Conservation (phyloP, 2,888 invertebrate species). For the Cinara cedri region DNA sequence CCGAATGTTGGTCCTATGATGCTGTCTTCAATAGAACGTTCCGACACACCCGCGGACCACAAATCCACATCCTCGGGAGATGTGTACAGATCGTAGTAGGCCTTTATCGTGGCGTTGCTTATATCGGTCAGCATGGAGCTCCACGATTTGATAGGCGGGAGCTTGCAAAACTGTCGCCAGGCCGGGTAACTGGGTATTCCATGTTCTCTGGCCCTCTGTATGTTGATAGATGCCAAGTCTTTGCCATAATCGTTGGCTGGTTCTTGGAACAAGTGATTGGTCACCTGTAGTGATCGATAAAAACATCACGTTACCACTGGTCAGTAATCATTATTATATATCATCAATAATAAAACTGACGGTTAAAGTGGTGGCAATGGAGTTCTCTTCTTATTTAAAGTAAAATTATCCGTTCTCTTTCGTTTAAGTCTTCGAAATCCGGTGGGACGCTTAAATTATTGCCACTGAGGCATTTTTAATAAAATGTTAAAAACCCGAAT, state of each 20-base stretch:
- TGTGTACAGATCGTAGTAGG: conserved; percentile 62
- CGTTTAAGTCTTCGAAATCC: too few species aligned
- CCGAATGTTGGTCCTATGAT: conserved; percentile 77
- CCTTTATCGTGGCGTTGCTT: conserved; percentile 62
- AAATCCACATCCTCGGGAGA: conserved; percentile 74
- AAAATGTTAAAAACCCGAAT: too few species aligned
- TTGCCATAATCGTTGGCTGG: conserved; percentile 64
- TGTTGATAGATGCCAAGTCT: conserved; percentile 77
- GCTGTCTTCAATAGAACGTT: conserved; percentile 68
- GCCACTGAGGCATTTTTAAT: too few species aligned
- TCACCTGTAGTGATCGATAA: conserved; percentile 45
- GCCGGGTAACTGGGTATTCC: conserved; percentile 76
- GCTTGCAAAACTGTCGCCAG: conserved; percentile 72
- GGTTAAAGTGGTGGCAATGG: too few species aligned
- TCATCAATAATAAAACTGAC: too few species aligned
- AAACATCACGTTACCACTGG: too few species aligned
- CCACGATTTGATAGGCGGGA: conserved; percentile 62
- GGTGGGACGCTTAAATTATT: too few species aligned
- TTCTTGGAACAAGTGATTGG: conserved; percentile 57
- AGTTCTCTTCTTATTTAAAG: too few species aligned
- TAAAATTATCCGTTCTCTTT: too few species aligned
- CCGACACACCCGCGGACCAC: conserved; percentile 77
- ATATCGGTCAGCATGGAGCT: conserved; percentile 62
- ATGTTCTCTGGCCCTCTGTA: conserved; percentile 82
- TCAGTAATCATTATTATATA: too few species aligned